Conservation (phyloP, 2,797 vertebrate genomes). For the Nothura maculosa region DNA sequence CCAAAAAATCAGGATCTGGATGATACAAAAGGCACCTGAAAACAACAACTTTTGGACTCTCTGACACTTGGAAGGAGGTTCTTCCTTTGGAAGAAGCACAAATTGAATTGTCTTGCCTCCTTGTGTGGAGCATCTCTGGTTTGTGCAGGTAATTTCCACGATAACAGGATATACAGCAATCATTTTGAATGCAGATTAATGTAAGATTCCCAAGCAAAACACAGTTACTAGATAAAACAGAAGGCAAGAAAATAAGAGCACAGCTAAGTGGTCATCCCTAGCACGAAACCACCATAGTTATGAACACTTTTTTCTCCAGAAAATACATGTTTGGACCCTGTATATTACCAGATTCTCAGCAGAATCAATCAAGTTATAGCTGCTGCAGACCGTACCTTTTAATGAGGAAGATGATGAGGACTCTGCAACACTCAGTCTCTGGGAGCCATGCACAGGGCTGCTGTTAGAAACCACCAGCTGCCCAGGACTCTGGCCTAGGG, state of each 20-base stretch:
- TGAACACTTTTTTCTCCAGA: neutral
- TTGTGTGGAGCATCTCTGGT: rapidly evolving
- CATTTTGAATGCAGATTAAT: neutral
- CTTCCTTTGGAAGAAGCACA: neutral
- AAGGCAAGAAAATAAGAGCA: neutral
- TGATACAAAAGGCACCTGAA: neutral
- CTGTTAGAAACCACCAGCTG: conserved; percentile 81
- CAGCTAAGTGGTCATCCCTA: neutral
- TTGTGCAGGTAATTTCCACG: neutral
- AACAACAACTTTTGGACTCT: neutral
- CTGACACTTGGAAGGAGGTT: neutral
- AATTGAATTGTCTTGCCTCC: neutral
- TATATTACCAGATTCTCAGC: no score
- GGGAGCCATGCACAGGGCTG: conserved; percentile 78
- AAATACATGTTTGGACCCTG: neutral
- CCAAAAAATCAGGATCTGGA: neutral
- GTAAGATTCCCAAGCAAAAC: neutral
- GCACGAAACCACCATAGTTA: neutral
- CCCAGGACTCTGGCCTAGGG: conserved; percentile 81
- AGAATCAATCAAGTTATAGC: neutral
- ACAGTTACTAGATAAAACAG: rapidly evolving
- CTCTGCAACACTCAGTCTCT: conserved; percentile 72
- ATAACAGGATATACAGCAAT: rapidly evolving
- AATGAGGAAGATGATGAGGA: conserved; percentile 28
- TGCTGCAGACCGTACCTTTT: conserved; percentile 66